phyloP scores from a whole-genome alignment of 2,888 invertebrate species.

The Perithous albicinctus region DNA sequence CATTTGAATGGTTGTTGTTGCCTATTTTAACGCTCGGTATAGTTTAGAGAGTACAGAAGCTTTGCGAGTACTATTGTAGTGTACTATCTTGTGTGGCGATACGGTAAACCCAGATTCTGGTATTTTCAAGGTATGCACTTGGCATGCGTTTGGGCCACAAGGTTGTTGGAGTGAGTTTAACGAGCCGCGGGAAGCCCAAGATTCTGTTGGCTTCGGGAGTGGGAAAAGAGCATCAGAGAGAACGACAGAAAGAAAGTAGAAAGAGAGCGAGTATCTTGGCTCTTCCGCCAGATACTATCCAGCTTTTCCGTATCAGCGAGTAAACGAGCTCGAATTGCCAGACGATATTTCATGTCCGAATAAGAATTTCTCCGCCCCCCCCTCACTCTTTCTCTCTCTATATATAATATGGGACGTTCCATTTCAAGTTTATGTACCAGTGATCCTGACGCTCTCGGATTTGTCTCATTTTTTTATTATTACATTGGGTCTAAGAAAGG shows the following conservation, averaged over 20 bases:
- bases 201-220: conserved; percentile 64
- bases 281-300: conserved; percentile 77
- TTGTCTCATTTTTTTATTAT: too few species aligned
- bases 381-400: neutral
- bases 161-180: conserved; percentile 68
- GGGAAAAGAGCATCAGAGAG: conserved; percentile 27
- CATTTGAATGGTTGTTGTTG: neutral
- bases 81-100: conserved; percentile 23
- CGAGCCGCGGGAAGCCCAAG: conserved; percentile 71
- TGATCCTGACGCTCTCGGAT: too few species aligned
- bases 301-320: conserved; percentile 82
- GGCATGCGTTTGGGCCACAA: conserved; percentile 63
- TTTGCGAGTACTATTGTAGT: neutral
- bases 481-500: too few species aligned
- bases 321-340: conserved; percentile 79
- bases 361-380: conserved; percentile 74
- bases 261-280: conserved; percentile 75
- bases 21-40: conserved; percentile 32
- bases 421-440: too few species aligned
- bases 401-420: too few species aligned
- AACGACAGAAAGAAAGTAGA: conserved; percentile 17
- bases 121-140: conserved; percentile 63
- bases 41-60: conserved; percentile 18
- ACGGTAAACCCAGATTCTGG: conserved; percentile 14
- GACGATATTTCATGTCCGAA: conserved; percentile 78